Conservation (phyloP, 1,140 invertebrate genomes). For the Drosophila sulfurigaster region DNA sequence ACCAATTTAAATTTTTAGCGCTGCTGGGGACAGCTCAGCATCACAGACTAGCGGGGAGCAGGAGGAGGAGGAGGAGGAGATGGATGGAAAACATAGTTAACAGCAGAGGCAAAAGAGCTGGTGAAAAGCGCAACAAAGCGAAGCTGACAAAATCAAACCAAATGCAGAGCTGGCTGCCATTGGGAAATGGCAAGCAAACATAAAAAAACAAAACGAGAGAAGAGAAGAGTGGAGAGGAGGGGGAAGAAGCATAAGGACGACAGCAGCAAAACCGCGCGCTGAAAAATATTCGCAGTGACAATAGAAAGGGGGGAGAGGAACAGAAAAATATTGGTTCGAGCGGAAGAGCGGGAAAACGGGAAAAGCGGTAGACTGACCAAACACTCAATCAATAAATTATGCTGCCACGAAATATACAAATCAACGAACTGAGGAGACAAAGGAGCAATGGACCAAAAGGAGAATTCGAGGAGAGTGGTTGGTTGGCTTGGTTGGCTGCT, state of each 20-base stretch:
- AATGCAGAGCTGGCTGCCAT: constrained; percentile 41
- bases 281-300: constrained; percentile 70
- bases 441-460: neutral
- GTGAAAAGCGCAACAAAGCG: constrained; percentile 81
- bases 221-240: too few relatives aligned
- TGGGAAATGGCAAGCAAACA: constrained; percentile 32
- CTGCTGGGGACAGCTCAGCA: constrained; percentile 40
- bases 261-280: neutral
- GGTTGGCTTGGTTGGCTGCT: constrained; percentile 1
- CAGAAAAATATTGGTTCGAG: neutral
- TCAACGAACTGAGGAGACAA: constrained; percentile 48
- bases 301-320: constrained; percentile 43
- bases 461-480: neutral
- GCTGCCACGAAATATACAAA: constrained; percentile 81
- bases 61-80: neutral
- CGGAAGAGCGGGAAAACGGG: constrained; percentile 6
- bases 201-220: neutral
- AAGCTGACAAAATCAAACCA: constrained; percentile 79
- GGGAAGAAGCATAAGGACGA: too few relatives aligned
- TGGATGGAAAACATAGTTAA: constrained; percentile 51
- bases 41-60: neutral
- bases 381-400: constrained; percentile 83
- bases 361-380: constrained; percentile 60
- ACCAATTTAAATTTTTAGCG: constrained; percentile 81
- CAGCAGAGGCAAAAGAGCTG: constrained; percentile 50